Percentiles rank a stretch among this genome's conserved stretches.
Evolutionary conservation across 2,113 vertebrate genomes (phyloP).

Genomic region (Scomber colias): DNA sequence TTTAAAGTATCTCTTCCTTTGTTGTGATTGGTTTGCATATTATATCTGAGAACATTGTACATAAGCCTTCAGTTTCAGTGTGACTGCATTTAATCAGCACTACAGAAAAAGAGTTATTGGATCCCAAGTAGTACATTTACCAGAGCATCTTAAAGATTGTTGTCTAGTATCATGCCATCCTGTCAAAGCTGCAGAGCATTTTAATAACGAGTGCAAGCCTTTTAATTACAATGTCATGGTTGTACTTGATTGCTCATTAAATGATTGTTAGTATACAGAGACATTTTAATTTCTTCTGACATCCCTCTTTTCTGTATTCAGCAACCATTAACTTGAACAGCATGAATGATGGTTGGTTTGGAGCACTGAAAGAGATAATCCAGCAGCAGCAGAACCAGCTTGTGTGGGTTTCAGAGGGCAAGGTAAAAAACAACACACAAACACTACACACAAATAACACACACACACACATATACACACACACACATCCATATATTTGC

Average conservation of each 20-base stretch:
- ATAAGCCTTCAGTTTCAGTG: neutral
- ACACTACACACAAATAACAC: neutral
- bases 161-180: no score
- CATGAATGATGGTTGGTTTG: conserved; percentile 99
- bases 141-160: neutral
- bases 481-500: neutral
- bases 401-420: conserved; percentile 99
- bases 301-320: conserved; percentile 76
- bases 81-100: neutral
- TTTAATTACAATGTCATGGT: neutral
- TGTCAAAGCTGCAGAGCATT: neutral
- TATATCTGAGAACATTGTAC: neutral
- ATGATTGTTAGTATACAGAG: neutral
- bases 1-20: no score
- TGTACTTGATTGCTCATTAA: neutral
- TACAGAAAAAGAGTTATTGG: neutral
- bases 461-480: conserved; percentile 2
- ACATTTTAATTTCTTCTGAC: conserved; percentile 3
- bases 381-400: conserved; percentile 98
- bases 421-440: conserved; percentile 84
- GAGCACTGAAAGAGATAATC: conserved; percentile 94
- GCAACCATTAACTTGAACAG: conserved; percentile 98
- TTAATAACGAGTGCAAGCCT: neutral
- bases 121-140: neutral
- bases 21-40: neutral